Conservation (phyloP, 2,888 invertebrate genomes). For the Cataglyphis cursor region DNA sequence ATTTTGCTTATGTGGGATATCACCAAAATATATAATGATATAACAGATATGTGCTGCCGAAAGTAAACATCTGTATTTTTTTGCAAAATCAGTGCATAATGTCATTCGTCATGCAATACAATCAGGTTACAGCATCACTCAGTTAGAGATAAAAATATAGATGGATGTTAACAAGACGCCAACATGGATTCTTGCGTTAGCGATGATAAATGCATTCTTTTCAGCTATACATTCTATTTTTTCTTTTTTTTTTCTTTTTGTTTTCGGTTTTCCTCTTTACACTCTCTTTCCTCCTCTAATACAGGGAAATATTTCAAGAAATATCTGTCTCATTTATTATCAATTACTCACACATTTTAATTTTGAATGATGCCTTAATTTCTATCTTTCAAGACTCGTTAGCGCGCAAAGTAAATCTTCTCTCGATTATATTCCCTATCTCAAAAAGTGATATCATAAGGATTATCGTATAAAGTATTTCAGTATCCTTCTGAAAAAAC, state of each 20-base stretch:
- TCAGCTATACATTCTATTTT: neutral
- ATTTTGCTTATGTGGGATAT: conserved; percentile 15
- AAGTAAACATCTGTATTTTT: conserved; percentile 33
- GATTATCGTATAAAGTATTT: conserved; percentile 28
- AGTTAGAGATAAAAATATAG: conserved; percentile 60
- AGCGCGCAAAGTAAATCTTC: conserved; percentile 4
- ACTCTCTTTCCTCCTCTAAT: conserved; percentile 26
- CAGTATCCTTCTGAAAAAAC: neutral
- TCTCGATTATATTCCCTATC: neutral
- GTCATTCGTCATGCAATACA: conserved; percentile 73
- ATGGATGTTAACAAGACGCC: conserved; percentile 50
- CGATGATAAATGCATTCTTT: conserved; percentile 36
- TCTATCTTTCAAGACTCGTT: neutral
- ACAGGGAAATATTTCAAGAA: neutral
- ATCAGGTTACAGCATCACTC: conserved; percentile 60
- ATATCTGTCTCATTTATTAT: neutral
- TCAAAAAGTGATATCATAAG: conserved; percentile 1
- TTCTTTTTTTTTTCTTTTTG: conserved; percentile 3
- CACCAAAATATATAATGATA: conserved; percentile 10
- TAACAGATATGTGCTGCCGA: conserved; percentile 21
- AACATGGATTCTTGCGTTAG: conserved; percentile 51
- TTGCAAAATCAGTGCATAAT: conserved; percentile 51
- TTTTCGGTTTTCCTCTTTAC: neutral
- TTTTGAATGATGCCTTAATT: neutral
- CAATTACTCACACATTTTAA: neutral